Evolutionary conservation across 1,140 invertebrate species (phyloP).

Genomic region (Zaprionus davidi): DNA sequence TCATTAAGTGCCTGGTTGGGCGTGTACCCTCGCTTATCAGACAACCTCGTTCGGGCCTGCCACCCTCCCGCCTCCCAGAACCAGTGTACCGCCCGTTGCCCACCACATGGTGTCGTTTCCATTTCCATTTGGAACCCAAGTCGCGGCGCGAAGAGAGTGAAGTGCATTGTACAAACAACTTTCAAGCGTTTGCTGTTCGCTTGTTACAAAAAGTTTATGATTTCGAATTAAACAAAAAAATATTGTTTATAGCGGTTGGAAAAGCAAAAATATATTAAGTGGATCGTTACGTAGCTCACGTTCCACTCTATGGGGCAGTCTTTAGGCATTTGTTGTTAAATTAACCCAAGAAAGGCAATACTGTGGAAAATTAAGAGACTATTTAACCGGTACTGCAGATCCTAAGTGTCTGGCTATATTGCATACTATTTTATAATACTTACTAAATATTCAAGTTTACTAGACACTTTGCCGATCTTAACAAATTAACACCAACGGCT

Average conservation of each 20-base stretch:
- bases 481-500: slow-evolving; percentile 1
- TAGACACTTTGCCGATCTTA: not conserved
- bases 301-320: not conserved
- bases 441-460: not conserved
- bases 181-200: slow-evolving; percentile 76
- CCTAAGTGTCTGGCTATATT: not conserved
- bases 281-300: slow-evolving; percentile 26
- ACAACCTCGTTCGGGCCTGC: slow-evolving; percentile 34
- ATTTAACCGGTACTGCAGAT: not conserved
- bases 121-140: slow-evolving; percentile 44
- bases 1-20: slow-evolving; percentile 9
- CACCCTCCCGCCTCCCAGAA: not conserved
- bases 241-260: slow-evolving; percentile 63
- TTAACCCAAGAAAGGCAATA: slow-evolving; percentile 31
- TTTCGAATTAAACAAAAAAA: slow-evolving; percentile 81
- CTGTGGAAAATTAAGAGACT: not conserved
- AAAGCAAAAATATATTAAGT: slow-evolving; percentile 63
- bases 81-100: slow-evolving; percentile 3
- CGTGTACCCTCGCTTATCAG: slow-evolving; percentile 48
- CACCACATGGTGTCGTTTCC: slow-evolving; percentile 6
- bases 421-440: not conserved
- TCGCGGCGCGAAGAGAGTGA: slow-evolving; percentile 48
- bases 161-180: slow-evolving; percentile 69
- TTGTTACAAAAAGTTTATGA: slow-evolving; percentile 80
- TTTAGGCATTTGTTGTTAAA: slow-evolving; percentile 21